Evolutionary conservation across 2,113 vertebrate genomes (phyloP).

Genomic region (Bathybates hornii): DNA sequence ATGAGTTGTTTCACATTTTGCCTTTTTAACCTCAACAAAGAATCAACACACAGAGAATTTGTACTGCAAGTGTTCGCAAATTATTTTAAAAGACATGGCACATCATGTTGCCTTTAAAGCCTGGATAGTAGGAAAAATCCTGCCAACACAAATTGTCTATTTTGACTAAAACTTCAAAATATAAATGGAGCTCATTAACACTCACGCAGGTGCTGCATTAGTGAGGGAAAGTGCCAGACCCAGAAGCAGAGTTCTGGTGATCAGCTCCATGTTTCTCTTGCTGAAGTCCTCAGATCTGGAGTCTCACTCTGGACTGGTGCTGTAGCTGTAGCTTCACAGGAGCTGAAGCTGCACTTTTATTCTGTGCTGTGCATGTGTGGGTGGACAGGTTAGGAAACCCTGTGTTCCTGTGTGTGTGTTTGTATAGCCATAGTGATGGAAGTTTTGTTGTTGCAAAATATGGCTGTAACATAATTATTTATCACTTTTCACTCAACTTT

Average conservation of each 20-base stretch:
- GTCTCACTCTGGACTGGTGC: neutral
- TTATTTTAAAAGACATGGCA: neutral
- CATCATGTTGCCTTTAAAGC: neutral
- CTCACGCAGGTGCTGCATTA: conserved; percentile 52
- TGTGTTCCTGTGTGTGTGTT: neutral
- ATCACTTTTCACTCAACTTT: neutral
- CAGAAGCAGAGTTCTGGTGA: conserved; percentile 33
- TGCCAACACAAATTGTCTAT: neutral
- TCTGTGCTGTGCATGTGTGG: neutral
- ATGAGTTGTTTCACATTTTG: neutral
- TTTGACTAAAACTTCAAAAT: neutral
- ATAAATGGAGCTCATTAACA: neutral
- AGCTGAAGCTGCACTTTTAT: conserved; percentile 36
- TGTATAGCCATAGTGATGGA: neutral
- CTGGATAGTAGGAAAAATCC: neutral
- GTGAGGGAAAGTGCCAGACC: conserved; percentile 23
- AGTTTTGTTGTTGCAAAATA: conserved; percentile 41
- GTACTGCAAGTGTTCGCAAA: neutral
- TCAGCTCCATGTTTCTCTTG: conserved; percentile 47
- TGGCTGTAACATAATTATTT: neutral
- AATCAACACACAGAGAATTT: neutral
- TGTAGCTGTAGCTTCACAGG: neutral
- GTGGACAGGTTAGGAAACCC: neutral
- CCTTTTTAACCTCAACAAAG: neutral
- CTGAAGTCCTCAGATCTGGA: neutral